Conservation (phyloP, 2,797 vertebrate genomes). For the Sternarchorhynchus goeldii region DNA sequence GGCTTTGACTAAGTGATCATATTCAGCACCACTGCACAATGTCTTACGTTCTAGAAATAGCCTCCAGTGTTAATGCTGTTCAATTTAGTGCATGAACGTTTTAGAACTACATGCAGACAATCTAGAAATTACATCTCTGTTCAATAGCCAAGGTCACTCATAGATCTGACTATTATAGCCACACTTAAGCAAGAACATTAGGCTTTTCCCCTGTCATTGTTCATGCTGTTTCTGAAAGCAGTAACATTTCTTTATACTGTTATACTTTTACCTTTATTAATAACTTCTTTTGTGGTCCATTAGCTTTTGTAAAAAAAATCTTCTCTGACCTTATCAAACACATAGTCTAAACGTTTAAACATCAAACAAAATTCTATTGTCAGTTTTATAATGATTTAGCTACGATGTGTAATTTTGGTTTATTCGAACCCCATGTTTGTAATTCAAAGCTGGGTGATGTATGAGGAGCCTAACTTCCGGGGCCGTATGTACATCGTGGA, state of each 20-base stretch:
- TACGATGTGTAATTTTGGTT: neutral
- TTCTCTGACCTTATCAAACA: no score
- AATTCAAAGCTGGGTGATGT: slow-evolving; percentile 86
- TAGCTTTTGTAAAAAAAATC: no score
- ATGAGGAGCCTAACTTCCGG: slow-evolving; percentile 91
- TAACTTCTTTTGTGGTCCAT: no score
- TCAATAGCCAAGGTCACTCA: neutral
- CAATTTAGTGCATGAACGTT: neutral
- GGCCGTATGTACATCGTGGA: slow-evolving; percentile 92
- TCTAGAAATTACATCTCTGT: neutral
- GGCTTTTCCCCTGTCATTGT: no score
- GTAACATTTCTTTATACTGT: no score
- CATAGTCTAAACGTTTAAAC: no score
- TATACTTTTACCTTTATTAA: no score
- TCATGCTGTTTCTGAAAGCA: no score
- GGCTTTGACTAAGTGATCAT: no score
- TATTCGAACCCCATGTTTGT: slow-evolving; percentile 19
- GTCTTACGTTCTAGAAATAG: neutral
- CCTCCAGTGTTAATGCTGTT: neutral
- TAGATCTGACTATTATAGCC: no score
- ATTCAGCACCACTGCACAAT: no score
- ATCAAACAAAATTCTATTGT: neutral
- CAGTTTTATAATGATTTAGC: neutral
- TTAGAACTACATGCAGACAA: neutral
- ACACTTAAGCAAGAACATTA: no score